Evolutionary conservation across 2,113 vertebrate genomes (phyloP).

Genomic region (Ciconia maguari): DNA sequence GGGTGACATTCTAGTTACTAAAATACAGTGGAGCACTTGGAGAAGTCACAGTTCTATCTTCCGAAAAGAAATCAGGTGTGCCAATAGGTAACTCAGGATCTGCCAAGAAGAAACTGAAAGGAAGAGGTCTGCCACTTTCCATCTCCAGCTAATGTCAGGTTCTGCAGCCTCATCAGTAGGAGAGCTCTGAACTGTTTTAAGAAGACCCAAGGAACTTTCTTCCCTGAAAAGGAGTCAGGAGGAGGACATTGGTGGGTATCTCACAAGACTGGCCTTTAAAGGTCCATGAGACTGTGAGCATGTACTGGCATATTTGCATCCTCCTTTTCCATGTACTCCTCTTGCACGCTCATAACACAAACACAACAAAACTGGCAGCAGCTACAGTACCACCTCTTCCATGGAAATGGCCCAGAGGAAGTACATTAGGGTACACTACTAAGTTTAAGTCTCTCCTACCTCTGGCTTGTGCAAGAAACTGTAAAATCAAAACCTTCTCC

Average conservation of each 20-base stretch:
- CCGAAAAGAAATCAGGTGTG: background rate
- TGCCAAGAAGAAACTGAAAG: background rate
- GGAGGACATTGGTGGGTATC: background rate
- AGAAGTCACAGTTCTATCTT: background rate
- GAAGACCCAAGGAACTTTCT: background rate
- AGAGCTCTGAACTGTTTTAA: background rate
- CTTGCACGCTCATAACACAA: background rate
- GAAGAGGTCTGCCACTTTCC: background rate
- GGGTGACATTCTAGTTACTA: background rate
- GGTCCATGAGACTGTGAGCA: background rate
- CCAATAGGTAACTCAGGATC: background rate
- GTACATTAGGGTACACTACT: background rate
- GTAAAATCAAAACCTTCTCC: background rate
- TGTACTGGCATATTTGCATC: too few relatives aligned
- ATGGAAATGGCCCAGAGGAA: background rate
- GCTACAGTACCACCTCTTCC: background rate
- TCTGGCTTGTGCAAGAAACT: background rate
- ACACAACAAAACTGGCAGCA: background rate
- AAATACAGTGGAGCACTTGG: background rate
- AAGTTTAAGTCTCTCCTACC: background rate
- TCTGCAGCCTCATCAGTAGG: background rate
- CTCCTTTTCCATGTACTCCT: background rate
- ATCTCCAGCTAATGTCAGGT: background rate
- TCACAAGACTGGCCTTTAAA: background rate
- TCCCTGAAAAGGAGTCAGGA: background rate